Conservation (phyloP, 2,113 vertebrate species). For the Tenebrosternarchus preto region DNA sequence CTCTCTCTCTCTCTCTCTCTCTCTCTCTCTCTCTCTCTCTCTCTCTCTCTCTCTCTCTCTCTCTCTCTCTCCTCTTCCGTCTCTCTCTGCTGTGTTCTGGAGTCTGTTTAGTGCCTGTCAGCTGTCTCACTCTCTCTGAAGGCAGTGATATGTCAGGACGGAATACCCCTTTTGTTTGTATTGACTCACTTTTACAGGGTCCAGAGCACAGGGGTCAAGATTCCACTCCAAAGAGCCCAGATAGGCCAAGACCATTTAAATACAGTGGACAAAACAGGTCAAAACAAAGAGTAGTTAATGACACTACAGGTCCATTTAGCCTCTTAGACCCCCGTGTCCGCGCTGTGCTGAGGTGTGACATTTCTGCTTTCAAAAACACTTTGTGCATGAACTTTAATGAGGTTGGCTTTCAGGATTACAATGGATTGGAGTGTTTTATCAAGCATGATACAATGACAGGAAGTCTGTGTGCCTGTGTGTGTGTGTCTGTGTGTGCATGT, state of each 20-base stretch:
- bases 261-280: not conserved
- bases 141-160: slow-evolving; percentile 7
- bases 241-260: not conserved
- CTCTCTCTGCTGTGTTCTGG: not conserved
- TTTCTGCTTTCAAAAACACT: not conserved
- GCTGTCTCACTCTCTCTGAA: slow-evolving; percentile 33
- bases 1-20: slow-evolving; percentile 5
- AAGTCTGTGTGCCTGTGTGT: slow-evolving; percentile 24
- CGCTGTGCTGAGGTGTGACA: not conserved
- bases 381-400: not conserved
- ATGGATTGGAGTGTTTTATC: not conserved
- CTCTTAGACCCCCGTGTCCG: not conserved
- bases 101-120: not conserved
- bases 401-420: slow-evolving; percentile 5
- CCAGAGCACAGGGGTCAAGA: not conserved
- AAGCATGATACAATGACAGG: slow-evolving; percentile 29
- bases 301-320: not conserved
- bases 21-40: slow-evolving; percentile 26
- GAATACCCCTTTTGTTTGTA: slow-evolving; percentile 36
- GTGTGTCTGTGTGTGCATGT: slow-evolving; percentile 31
- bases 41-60: slow-evolving; percentile 11
- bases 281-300: not conserved
- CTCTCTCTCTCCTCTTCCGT: not conserved
- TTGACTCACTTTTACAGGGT: slow-evolving; percentile 8
- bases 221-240: not conserved